Base-by-base conservation (phyloP, 2,113 vertebrate species). In the Taxidea taxus region DNA sequence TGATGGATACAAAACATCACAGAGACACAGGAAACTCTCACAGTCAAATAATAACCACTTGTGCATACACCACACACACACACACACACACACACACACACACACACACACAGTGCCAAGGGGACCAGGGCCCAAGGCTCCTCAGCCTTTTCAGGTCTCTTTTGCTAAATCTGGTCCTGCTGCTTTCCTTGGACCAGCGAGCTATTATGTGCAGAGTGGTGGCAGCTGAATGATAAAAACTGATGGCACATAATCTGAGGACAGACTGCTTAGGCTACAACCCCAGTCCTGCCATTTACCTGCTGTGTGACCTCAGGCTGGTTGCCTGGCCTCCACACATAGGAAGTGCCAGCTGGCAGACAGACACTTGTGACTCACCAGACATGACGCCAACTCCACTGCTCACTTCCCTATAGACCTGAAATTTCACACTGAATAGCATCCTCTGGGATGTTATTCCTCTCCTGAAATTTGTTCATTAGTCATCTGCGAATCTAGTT, bases 261-360 rank as follows among this genome's bases (percentile, higher is more conserved):
- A 14, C 42, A 16, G 23, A 6, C 27, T 39, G 21, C 49, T 39
- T 47, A n/a, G 15, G 7, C 6, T 42, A 51, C 62, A 85, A 47
- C 6, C 34, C n/a, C 31, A 16, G 51, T 18, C 5, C 23, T 39
- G 27, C 37, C 13, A 21, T 60, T 23, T 29, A 51, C 51, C n/a
- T 0, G 0, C n/a, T 1, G 4, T 9, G 68, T 5, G 20, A 23
- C 18, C 29, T 51, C 16, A 1, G 39, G 18, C 85, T 60, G 47
- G 20, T 21, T 27, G 25, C 11, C 9, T 37, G 39, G 49, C 42
- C 29, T 80, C 56, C 5, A 20, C 18, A 25, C 16, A 8, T 0
- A 15, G n/a, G 3, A 54, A 39, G 44, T 13, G n/a, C 10, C 66
- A 34, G 10, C 0, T 29, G 9, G 34, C 7, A 6, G 47, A 18